Conservation (phyloP, 1,140 invertebrate species). For the Dolichoris vasculosae region DNA sequence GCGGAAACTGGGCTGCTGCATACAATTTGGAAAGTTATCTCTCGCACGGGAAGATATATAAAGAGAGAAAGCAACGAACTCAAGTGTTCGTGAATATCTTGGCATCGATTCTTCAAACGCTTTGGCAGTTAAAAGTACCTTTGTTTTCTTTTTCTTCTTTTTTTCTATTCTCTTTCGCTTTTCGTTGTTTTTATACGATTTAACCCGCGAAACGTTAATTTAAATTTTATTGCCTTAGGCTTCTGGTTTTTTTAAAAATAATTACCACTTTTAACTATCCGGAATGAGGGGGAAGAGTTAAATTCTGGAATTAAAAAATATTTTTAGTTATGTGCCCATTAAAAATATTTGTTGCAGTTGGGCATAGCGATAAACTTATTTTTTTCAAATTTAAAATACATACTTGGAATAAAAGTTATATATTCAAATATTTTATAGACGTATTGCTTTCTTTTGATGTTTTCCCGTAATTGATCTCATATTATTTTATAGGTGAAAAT, state of each 20-base stretch:
- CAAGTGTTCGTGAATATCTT: conserved; percentile 28
- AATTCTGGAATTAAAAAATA: not conserved
- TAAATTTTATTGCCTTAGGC: not conserved
- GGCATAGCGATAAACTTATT: not conserved
- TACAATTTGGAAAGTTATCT: conserved; percentile 44
- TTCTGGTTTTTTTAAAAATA: not conserved
- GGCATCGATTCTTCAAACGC: conserved; percentile 20
- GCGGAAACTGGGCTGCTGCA: conserved; percentile 37
- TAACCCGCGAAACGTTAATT: conserved; percentile 3
- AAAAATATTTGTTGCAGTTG: not conserved
- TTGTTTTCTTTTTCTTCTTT: conserved; percentile 22
- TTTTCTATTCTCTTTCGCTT: not conserved
- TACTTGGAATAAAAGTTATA: not conserved
- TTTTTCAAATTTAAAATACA: not conserved
- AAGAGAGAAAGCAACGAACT: conserved; percentile 42
- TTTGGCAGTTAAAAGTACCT: conserved; percentile 31
- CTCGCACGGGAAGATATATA: conserved; percentile 5
- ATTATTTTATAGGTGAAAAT: not conserved
- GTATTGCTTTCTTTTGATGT: not conserved
- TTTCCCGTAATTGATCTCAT: not conserved
- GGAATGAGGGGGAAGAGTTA: not conserved
- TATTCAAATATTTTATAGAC: not conserved
- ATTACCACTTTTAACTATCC: not conserved
- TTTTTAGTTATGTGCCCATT: not conserved
- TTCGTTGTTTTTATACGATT: conserved; percentile 23